Conservation (phyloP, 2,113 vertebrate genomes). For the Dipodomys ordii region DNA sequence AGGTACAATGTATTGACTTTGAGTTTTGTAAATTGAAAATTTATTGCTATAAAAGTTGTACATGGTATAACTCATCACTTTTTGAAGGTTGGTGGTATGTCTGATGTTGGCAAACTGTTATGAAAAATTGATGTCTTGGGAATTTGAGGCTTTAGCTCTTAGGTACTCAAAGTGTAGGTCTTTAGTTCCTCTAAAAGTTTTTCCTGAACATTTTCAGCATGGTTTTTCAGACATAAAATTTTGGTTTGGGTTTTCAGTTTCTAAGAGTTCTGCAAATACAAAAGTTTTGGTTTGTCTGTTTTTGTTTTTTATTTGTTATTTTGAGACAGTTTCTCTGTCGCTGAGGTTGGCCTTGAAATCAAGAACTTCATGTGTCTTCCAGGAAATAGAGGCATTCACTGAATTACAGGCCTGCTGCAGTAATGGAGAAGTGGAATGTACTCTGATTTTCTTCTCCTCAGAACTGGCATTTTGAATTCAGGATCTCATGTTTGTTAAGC, state of each 20-base stretch:
- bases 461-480: too few species aligned
- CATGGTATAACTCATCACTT: slow-evolving; percentile 63
- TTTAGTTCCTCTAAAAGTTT: slow-evolving; percentile 15
- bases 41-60: slow-evolving; percentile 68
- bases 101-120: slow-evolving; percentile 72
- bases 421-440: not conserved
- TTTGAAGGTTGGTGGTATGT: slow-evolving; percentile 43
- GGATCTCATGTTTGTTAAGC: too few species aligned
- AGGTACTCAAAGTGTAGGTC: not conserved
- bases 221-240: slow-evolving; percentile 3
- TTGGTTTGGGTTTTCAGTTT: slow-evolving; percentile 33
- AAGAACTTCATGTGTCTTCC: not conserved
- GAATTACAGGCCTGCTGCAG: too few species aligned
- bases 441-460: too few species aligned
- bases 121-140: slow-evolving; percentile 30
- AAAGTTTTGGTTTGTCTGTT: not conserved
- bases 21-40: slow-evolving; percentile 72
- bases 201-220: slow-evolving; percentile 29
- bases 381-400: too few species aligned
- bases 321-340: not conserved
- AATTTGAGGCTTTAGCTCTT: slow-evolving; percentile 46
- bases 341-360: not conserved
- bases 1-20: slow-evolving; percentile 69
- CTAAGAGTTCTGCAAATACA: slow-evolving; percentile 23
- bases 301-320: not conserved